These are phyloP conservation scores for Ormia ochracea DNA, from an alignment of 2,888 invertebrate genomes.

Conservation along the genomic window DNA sequence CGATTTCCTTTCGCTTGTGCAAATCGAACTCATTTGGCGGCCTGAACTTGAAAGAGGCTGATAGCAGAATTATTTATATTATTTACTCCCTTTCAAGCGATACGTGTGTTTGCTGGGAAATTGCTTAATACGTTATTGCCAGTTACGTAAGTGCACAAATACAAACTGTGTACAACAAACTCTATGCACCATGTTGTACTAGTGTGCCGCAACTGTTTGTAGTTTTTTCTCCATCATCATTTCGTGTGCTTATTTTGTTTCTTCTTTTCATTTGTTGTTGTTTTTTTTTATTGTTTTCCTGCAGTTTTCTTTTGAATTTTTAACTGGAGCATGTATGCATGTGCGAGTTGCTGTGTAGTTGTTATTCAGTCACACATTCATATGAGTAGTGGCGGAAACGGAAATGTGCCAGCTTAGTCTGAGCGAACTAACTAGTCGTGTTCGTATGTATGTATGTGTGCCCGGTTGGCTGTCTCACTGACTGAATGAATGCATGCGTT, in stretches of 20 bases:
- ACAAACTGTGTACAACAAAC: neutral
- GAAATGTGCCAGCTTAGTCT: slow-evolving; percentile 54
- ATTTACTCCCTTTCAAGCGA: neutral
- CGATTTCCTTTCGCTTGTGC: too few species aligned
- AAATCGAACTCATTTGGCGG: too few species aligned
- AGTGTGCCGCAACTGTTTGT: slow-evolving; percentile 12
- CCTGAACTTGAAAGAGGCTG: too few species aligned
- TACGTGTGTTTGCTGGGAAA: neutral
- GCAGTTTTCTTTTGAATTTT: slow-evolving; percentile 20
- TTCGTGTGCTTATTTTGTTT: neutral
- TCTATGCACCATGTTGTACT: neutral
- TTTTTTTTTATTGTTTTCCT: slow-evolving; percentile 3
- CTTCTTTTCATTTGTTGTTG: neutral
- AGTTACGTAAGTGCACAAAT: neutral
- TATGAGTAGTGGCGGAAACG: slow-evolving; percentile 43
- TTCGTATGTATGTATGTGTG: too few species aligned
- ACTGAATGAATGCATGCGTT: too few species aligned
- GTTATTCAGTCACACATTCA: neutral
- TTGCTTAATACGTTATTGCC: neutral
- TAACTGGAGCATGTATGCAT: neutral
- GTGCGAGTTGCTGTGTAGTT: slow-evolving; percentile 11
- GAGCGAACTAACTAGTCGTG: neutral
- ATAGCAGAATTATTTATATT: too few species aligned
- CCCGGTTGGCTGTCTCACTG: neutral
- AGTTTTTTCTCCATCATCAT: neutral